Percentiles rank a stretch among this genome's conserved stretches.
phyloP scores from a whole-genome alignment of 1,140 invertebrate genomes.

The Hirudo medicinalis region DNA sequence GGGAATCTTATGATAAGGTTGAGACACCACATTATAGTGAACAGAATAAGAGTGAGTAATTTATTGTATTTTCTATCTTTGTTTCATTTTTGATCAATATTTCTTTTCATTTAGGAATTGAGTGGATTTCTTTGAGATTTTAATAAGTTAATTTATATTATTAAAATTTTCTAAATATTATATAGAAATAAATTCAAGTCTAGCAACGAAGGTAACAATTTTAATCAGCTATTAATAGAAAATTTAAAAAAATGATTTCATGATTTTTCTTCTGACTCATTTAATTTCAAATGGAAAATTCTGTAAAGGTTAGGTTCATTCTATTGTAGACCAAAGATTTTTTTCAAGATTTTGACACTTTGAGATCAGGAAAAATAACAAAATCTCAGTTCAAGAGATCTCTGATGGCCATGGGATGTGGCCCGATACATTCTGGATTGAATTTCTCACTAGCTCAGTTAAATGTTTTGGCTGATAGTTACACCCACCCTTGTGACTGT shows the following conservation, averaged over 20 bases:
- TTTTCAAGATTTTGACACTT: conserved; percentile 6
- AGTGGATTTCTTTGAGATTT: too few species aligned
- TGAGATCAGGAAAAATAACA: conserved; percentile 2
- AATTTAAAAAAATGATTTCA: not conserved
- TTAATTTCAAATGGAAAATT: too few species aligned
- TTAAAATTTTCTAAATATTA: too few species aligned
- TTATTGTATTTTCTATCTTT: not conserved
- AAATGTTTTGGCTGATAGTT: not conserved
- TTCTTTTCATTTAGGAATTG: not conserved
- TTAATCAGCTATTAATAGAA: not conserved
- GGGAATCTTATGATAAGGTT: not conserved
- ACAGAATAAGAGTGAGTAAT: not conserved
- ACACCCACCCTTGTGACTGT: not conserved
- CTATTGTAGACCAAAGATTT: not conserved
- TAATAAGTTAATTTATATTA: too few species aligned
- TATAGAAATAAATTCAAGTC: too few species aligned
- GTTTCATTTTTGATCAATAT: not conserved
- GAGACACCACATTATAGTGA: not conserved
- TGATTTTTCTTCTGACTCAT: not conserved
- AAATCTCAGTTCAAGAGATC: conserved; percentile 1
- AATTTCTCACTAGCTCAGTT: not conserved
- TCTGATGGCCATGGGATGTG: not conserved
- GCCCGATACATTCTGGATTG: not conserved
- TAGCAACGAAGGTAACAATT: not conserved
- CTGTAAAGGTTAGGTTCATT: too few species aligned